Evolutionary conservation across 1,140 invertebrate genomes (phyloP), one percentile per base, ranked within the genome.

Genomic region (Odontomachus brunneus): DNA sequence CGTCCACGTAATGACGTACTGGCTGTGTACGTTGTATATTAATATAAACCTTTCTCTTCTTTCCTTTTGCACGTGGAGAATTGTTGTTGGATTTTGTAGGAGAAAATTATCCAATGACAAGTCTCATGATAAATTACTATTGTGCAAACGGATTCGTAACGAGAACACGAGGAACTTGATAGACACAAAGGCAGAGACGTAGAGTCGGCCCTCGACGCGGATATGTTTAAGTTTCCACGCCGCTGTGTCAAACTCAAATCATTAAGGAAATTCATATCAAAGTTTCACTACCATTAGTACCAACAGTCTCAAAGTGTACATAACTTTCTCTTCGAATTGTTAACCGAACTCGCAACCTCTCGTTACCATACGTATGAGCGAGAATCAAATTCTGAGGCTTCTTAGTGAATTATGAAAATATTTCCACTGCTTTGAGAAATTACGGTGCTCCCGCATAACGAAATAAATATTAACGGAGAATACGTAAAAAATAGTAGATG

Each of bases 211-310:
- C 53, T 76, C 38, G 33, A 63, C 51, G 38, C 24, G 53, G 72
- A 65, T 51, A 66, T 62, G 57, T 84, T 83, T 84, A 84, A 85
- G 72, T 85, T 85, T 72, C 59, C 44, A 22, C 19, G 22, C 9
- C 44, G 26, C 53, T 44, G 57, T 67, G 82, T 55, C 82, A 69
- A 86, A 86, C 73, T 81, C 62, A 73, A 80, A 81, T 86, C 74
- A 84, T 81, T 86, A 86, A 71, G 33, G 69, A 80, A 84, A 84
- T 86, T 80, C 75, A 72, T 86, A 81, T 81, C 84, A 55, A 86
- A 84, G 74, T 86, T 85, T 38, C 33, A 14, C 17, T 24, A 29
- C 67, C 60, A 73, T 73, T 82, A 73, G 24, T 19, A 24, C 29
- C 60, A 48, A 59, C 51, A 22, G 44, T 71, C n/a, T 26, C 49